Percentiles rank a stretch among this genome's conserved stretches.
Conservation (phyloP, 2,888 invertebrate genomes). For the Dryobota labecula region DNA sequence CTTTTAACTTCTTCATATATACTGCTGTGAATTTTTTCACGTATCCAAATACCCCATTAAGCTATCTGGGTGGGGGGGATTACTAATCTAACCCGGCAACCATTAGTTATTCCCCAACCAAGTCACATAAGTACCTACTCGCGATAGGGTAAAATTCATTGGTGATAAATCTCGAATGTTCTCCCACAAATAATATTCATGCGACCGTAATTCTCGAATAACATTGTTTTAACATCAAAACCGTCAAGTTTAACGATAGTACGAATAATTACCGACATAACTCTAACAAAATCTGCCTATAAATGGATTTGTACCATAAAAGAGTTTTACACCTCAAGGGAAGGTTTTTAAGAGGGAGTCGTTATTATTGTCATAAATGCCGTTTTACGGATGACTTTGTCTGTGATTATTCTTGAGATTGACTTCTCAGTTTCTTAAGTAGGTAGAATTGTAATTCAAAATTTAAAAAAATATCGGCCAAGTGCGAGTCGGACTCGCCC, state of each 20-base stretch:
- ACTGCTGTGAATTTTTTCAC: too few relatives aligned
- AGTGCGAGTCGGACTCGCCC: too few relatives aligned
- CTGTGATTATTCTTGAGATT: not conserved
- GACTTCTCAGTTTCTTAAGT: too few relatives aligned
- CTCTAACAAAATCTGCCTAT: slow-evolving; percentile 44
- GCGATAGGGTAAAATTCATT: slow-evolving; percentile 29
- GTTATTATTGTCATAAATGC: not conserved
- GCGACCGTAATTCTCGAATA: slow-evolving; percentile 26
- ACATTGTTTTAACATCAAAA: slow-evolving; percentile 55
- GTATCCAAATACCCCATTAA: too few relatives aligned
- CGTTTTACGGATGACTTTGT: not conserved
- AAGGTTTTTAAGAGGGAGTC: slow-evolving; percentile 13
- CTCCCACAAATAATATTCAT: slow-evolving; percentile 44
- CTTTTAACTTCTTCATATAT: too few relatives aligned
- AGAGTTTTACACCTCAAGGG: slow-evolving; percentile 36
- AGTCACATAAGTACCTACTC: slow-evolving; percentile 7
- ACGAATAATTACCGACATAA: slow-evolving; percentile 54
- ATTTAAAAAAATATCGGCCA: too few relatives aligned
- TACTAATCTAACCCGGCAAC: slow-evolving; percentile 7
- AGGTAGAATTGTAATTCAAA: too few relatives aligned
- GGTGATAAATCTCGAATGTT: slow-evolving; percentile 43
- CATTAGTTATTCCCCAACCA: slow-evolving; percentile 24
- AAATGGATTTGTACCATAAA: slow-evolving; percentile 55
- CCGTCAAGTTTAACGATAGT: slow-evolving; percentile 54
- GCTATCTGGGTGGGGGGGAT: too few relatives aligned